Evolutionary conservation across 2,113 vertebrate species (phyloP).

Genomic region (Ctenodactylus gundi): DNA sequence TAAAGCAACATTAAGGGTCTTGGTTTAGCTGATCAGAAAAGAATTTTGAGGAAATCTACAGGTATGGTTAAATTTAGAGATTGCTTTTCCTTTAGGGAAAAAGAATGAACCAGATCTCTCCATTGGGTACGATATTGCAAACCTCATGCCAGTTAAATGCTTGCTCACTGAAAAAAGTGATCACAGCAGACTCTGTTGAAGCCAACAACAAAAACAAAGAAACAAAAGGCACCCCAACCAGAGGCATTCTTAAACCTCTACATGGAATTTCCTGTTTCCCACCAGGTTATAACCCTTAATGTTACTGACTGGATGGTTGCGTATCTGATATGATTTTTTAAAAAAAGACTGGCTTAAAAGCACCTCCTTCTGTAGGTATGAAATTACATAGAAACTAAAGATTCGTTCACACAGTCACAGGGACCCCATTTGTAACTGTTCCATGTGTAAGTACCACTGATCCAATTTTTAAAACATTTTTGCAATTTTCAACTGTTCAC

Average conservation of each 20-base stretch:
- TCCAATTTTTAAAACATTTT: slow-evolving; percentile 46
- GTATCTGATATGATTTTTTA: slow-evolving; percentile 63
- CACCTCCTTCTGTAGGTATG: slow-evolving; percentile 48
- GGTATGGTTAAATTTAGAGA: slow-evolving; percentile 9
- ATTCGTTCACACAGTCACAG: not conserved
- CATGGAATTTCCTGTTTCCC: slow-evolving; percentile 55
- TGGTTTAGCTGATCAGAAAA: slow-evolving; percentile 5
- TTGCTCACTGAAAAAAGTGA: slow-evolving; percentile 32
- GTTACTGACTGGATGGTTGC: slow-evolving; percentile 38
- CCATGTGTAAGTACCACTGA: slow-evolving; percentile 46
- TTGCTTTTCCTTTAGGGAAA: slow-evolving; percentile 17
- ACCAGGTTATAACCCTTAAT: slow-evolving; percentile 53
- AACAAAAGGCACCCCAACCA: not conserved
- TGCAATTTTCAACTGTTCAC: slow-evolving; percentile 19
- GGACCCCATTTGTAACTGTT: slow-evolving; percentile 29
- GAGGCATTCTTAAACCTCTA: not conserved
- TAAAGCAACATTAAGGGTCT: slow-evolving; percentile 65
- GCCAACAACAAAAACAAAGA: not conserved
- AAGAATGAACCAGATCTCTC: slow-evolving; percentile 24
- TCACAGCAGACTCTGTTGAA: not conserved
- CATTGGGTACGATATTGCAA: slow-evolving; percentile 1
- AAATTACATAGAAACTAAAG: slow-evolving; percentile 45
- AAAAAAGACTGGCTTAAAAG: slow-evolving; percentile 50
- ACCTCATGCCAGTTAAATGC: slow-evolving; percentile 23
- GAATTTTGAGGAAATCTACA: slow-evolving; percentile 12